Evolutionary conservation across 2,888 invertebrate species (phyloP).

Genomic region (Mesoligia furuncula): DNA sequence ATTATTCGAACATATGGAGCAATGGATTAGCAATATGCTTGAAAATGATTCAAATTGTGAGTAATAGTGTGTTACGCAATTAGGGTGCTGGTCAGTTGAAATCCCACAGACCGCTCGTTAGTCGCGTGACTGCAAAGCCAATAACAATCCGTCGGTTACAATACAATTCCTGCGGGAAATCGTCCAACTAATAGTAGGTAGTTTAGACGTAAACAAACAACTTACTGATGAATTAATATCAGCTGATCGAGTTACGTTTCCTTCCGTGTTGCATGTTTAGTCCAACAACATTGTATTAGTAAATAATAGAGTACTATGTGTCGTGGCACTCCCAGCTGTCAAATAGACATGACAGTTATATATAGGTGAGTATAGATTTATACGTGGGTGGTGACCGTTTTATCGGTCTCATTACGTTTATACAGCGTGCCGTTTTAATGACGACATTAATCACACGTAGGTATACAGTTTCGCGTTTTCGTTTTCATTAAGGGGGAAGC

Average conservation of each 20-base stretch:
- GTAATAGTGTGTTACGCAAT: no score
- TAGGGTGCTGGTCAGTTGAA: not conserved
- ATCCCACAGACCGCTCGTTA: conserved; percentile 25
- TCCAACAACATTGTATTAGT: conserved; percentile 8
- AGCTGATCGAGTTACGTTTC: conserved; percentile 37
- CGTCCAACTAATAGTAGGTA: conserved; percentile 6
- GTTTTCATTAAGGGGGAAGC: no score
- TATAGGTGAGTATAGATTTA: not conserved
- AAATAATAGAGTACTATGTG: conserved; percentile 40
- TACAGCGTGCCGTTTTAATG: not conserved
- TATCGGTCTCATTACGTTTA: not conserved
- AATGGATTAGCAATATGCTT: no score
- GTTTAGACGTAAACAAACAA: conserved; percentile 45
- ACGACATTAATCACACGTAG: not conserved
- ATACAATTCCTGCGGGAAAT: conserved; percentile 45
- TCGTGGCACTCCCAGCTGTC: not conserved
- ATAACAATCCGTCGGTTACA: conserved; percentile 35
- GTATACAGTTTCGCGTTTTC: not conserved
- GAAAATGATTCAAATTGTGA: no score
- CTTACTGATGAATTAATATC: conserved; percentile 42
- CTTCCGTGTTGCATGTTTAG: conserved; percentile 36
- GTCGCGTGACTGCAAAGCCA: conserved; percentile 28
- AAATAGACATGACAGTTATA: conserved; percentile 1
- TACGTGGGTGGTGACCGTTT: not conserved
- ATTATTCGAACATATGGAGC: no score